Base-by-base conservation (phyloP, 2,113 vertebrate species). In the Polyodon spathula region DNA sequence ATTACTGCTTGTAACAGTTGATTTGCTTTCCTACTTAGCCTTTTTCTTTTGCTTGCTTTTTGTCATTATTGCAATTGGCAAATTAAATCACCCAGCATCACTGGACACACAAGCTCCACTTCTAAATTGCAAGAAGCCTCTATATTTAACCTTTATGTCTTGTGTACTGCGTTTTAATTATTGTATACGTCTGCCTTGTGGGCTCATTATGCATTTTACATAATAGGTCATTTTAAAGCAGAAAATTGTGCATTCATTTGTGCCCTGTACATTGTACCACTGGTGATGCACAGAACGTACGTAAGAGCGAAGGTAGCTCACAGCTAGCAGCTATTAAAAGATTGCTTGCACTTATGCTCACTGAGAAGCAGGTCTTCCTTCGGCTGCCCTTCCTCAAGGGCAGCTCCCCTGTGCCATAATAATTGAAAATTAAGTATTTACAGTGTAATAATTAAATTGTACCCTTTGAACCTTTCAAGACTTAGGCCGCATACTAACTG, bases 381-480 rank as follows among this genome's bases (percentile, higher is more conserved):
- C 65, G 72, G 67, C 70, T 78, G 81, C 78, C 87, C 88, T 92
- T 88, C 82, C 72, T 80, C 79, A 91, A 91, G 89, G 90, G 85
- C 81, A 90, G 77, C 79, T 92, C 84, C 81, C 83, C 66, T 3
- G 71, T 78, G 80, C 83, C 82, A 69, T 75, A 84, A 84, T 95
- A 94, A 95, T 93, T 94, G 88, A 93, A 95, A 97, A 92, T 94
- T 92, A 93, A 85, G 86, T 88, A 84, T 89, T 90, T 89, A 85
- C 82, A 63, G 68, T 79, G 73, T 83, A 62, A 54, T 93, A 91
- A 95, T 94, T 93, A 95, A 93, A 91, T 73, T 75, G 79, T 84
- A 78, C 89, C 88, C 88, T 94, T 88, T 95, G 90, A 95, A 90
- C 87, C 71, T 72, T 66, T 71, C 60, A 72, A 85, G 86, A 85